A percentile compares a stretch with the other conserved stretches of the same genome.
These are phyloP conservation scores for Nylanderia fulva DNA, from an alignment of 1,140 invertebrate genomes.

Conservation along the genomic window DNA sequence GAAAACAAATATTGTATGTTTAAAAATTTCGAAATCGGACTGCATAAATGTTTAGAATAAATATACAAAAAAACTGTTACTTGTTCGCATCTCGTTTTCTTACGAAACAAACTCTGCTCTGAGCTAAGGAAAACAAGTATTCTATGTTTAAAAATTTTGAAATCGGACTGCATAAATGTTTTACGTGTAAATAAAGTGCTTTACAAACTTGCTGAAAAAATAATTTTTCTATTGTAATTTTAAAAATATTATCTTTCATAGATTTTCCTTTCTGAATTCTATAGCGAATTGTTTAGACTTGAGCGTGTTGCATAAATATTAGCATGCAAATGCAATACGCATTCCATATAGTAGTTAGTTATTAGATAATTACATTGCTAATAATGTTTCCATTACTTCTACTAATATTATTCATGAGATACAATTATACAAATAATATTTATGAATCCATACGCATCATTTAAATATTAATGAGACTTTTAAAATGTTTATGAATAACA, in stretches of 20 bases:
- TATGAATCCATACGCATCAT: not conserved
- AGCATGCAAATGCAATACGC: not conserved
- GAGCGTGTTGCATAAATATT: not conserved
- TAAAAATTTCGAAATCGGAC: not conserved
- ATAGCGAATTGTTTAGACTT: not conserved
- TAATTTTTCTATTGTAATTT: not conserved
- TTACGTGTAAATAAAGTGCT: not conserved
- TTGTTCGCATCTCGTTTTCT: not conserved
- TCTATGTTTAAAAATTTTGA: not conserved
- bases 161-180: not conserved
- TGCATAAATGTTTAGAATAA: no score
- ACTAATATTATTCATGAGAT: not conserved
- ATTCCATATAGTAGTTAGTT: not conserved
- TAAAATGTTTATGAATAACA: conserved; percentile 1
- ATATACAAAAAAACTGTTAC: no score
- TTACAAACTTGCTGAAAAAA: not conserved
- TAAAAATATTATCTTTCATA: not conserved
- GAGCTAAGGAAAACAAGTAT: not conserved
- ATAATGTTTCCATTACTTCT: not conserved
- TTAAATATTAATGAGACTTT: conserved; percentile 17
- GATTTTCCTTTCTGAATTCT: not conserved
- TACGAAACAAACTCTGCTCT: not conserved
- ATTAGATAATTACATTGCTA: not conserved
- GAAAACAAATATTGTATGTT: not conserved
- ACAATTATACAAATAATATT: not conserved